These are phyloP conservation scores for Sphenodon punctatus DNA, from an alignment of 2,797 vertebrate genomes.

Conservation along the genomic window DNA sequence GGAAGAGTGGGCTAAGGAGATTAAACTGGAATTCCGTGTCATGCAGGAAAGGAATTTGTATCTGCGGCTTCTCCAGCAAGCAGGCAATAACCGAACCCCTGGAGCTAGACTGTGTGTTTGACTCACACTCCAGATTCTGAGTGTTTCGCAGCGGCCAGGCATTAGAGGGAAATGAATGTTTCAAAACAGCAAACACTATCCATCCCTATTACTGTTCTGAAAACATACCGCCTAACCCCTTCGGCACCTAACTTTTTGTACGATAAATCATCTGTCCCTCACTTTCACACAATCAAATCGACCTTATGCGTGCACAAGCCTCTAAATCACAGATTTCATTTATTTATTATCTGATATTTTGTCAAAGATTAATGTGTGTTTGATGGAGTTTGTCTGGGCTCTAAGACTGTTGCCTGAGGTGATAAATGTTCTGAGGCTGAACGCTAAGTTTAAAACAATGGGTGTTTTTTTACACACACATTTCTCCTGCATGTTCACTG, in stretches of 20 bases:
- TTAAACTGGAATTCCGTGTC: not conserved
- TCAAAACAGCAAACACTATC: not conserved
- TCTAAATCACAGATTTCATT: rapidly evolving
- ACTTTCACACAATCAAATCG: rapidly evolving
- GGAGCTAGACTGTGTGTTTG: not conserved
- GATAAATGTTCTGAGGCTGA: not conserved
- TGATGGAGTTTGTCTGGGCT: not conserved
- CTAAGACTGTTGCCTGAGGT: too few relatives aligned
- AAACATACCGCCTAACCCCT: not conserved
- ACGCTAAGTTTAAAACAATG: not conserved
- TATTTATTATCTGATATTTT: not conserved
- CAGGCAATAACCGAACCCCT: rapidly evolving
- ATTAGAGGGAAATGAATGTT: rapidly evolving
- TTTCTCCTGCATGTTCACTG: too few relatives aligned
- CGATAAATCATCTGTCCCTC: rapidly evolving
- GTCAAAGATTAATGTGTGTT: rapidly evolving
- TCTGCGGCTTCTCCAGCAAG: not conserved
- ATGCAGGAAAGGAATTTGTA: not conserved
- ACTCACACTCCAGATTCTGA: not conserved
- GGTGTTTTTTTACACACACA: too few relatives aligned
- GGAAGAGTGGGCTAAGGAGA: not conserved
- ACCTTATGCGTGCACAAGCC: rapidly evolving
- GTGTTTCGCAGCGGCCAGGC: not conserved
- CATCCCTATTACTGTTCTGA: not conserved
- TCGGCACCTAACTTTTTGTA: rapidly evolving